Base-by-base conservation (phyloP, 2,797 vertebrate species). In the Xerus rutilus region DNA sequence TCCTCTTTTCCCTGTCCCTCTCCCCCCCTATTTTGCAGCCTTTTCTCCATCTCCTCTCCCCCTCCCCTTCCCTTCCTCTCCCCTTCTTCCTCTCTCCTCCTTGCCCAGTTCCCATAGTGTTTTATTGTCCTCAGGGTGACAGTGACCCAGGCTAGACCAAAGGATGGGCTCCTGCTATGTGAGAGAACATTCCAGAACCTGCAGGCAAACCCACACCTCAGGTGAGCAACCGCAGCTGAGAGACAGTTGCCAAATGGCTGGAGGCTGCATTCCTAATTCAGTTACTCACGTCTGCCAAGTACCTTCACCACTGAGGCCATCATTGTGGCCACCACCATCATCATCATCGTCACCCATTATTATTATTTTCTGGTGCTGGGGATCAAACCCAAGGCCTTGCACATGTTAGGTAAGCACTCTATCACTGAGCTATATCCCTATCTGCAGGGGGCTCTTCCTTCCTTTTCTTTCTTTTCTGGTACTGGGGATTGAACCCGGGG, bases 101-200 rank as follows among this genome's bases (percentile, higher is more conserved):
- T 25, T 25, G 21, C 10, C 13, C 74, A 30, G 21, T 13, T 21
- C 5, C 10, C 23, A 69, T 7, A 21, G 23, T 35, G 7, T 79
- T 92, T 89, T 70, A 10, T 70, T 91, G 59, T 94, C 73, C 73
- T 83, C 52, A 86, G 91, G 86, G 43, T 52, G 89, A 70, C 64
- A 79, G 65, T 89, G 93, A 93, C 91, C 89, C 76, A 86, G 82
- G 76, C 49, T 52, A 85, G 57, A 87, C 23, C 17, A 12, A 12
- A 35, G 67, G 35, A 74, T 82, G 45, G 62, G 45, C 54, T 35
- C 10, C 81, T 30, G 28, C 32, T 30, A 45, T 13, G 23, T n/a
- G 59, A 78, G 67, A 84, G 39, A 39, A 21, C 5, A 14, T 52
- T 45, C 21, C 25, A 59, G 70, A 91, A 65, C 72, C 65, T 21